These are phyloP conservation scores for Crepidodera aurea DNA, from an alignment of 2,888 invertebrate genomes.

Conservation along the genomic window DNA sequence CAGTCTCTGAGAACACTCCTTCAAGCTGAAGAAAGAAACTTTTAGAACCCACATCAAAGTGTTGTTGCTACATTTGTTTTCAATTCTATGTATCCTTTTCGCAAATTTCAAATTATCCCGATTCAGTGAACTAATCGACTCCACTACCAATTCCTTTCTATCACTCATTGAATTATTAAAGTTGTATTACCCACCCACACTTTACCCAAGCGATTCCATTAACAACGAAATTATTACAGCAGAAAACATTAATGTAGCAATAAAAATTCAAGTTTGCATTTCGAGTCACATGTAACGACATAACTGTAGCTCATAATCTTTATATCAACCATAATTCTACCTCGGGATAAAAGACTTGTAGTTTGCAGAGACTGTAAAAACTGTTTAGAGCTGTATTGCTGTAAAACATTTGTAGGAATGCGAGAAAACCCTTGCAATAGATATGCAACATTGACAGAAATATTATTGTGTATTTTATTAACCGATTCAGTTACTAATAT, in stretches of 20 bases:
- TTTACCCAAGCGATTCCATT: constrained; percentile 28
- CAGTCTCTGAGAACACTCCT: too few species aligned
- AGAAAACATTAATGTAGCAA: constrained; percentile 31
- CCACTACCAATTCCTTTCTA: not conserved
- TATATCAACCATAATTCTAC: constrained; percentile 27
- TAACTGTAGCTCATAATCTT: constrained; percentile 35
- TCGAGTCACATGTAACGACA: constrained; percentile 31
- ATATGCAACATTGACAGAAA: not conserved
- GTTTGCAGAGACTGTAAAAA: constrained; percentile 8
- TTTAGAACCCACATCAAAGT: too few species aligned
- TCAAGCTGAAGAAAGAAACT: too few species aligned
- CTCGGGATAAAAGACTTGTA: constrained; percentile 15
- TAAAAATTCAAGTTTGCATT: constrained; percentile 38
- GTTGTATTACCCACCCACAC: constrained; percentile 31
- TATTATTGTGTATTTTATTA: not conserved
- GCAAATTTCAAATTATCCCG: too few species aligned
- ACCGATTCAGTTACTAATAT: too few species aligned
- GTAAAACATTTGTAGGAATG: not conserved
- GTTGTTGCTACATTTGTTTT: too few species aligned
- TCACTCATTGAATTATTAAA: constrained; percentile 28
- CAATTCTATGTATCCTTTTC: too few species aligned
- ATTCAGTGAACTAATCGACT: constrained; percentile 1
- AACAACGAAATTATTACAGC: constrained; percentile 33
- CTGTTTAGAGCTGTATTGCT: not conserved
- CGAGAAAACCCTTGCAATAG: not conserved